Evolutionary conservation across 2,113 vertebrate species (phyloP), one percentile per base, ranked within the genome.

Genomic region (Syrrhaptes paradoxus): DNA sequence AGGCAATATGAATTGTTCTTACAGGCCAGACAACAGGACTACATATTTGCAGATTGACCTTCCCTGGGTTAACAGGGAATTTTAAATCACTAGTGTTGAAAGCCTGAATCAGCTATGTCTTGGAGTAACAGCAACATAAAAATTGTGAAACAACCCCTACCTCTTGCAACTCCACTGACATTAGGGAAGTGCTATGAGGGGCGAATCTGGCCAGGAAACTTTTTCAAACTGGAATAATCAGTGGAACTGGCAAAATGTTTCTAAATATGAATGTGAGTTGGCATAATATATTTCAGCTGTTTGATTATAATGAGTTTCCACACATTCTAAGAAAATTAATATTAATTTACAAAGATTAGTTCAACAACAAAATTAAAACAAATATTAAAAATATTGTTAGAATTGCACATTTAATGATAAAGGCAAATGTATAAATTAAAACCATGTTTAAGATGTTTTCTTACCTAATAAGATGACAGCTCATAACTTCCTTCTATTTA

Each of bases 1-100:
- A 54, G 20, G 29, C 4, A 4, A 29, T 0, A 0, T 0, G 1
- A 20, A 3, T 24, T 84, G 10, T 45, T 52, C 20, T 54, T 58
- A 12, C 13, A 38, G 16, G 2, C 1, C 15, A 10, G 19, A 57
- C 9, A 75, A 67, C 8, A 62, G 36, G 43, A 46, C 24, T 49
- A 24, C 1, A 2, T 6, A 38, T 26, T 45, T 63, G 24, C 0
- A 0, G 9, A 12, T 5, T 70, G 19, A 38, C 4, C 31, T 86
- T 20, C 7, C 7, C 46, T 79, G 14, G n/a, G 15, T 78, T 77
- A 70, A 61, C 18, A 31, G 7, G 6, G 11, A 52, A 32, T 52
- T 81, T 61, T 49, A 18, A 57, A 61, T 73, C 38, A 29, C 7
- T 34, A 18, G 28, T n/a, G 31, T 16, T 51, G 34, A 74, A 81